Evolutionary conservation across 2,888 invertebrate species (phyloP).

Genomic region (Campopleginae sp.): DNA sequence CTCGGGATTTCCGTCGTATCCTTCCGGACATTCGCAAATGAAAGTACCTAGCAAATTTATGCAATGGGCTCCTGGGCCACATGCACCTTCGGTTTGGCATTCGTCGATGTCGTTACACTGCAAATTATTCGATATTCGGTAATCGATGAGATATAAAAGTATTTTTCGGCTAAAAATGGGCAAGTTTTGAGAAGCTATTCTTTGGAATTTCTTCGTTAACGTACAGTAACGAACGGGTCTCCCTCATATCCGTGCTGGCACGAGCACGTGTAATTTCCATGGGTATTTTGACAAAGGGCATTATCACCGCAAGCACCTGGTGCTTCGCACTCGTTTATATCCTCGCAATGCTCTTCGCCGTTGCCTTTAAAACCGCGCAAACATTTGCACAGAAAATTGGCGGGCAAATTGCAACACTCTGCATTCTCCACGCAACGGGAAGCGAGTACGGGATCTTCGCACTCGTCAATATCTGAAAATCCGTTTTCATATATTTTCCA

Average conservation of each 20-base stretch:
- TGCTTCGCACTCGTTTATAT: conserved; percentile 94
- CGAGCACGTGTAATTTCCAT: conserved; percentile 94
- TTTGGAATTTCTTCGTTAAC: conserved; percentile 68
- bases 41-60: conserved; percentile 92
- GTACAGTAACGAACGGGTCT: conserved; percentile 90
- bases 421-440: conserved; percentile 95
- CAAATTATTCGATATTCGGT: conserved; percentile 33
- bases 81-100: conserved; percentile 89
- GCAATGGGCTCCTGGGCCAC: conserved; percentile 92
- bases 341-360: conserved; percentile 94
- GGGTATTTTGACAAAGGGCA: conserved; percentile 92
- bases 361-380: conserved; percentile 95
- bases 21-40: conserved; percentile 93
- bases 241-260: conserved; percentile 94
- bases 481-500: not conserved
- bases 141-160: too few species aligned
- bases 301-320: conserved; percentile 93
- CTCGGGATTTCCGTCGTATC: conserved; percentile 92
- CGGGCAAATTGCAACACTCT: conserved; percentile 97
- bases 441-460: conserved; percentile 93
- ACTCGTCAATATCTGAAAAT: conserved; percentile 95
- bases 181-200: not conserved
- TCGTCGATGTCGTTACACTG: conserved; percentile 94
- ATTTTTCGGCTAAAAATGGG: not conserved
- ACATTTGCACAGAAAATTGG: conserved; percentile 97